A percentile compares a stretch with the other conserved stretches of the same genome.
Conservation (phyloP, 2,113 vertebrate species). For the Cygnus atratus region DNA sequence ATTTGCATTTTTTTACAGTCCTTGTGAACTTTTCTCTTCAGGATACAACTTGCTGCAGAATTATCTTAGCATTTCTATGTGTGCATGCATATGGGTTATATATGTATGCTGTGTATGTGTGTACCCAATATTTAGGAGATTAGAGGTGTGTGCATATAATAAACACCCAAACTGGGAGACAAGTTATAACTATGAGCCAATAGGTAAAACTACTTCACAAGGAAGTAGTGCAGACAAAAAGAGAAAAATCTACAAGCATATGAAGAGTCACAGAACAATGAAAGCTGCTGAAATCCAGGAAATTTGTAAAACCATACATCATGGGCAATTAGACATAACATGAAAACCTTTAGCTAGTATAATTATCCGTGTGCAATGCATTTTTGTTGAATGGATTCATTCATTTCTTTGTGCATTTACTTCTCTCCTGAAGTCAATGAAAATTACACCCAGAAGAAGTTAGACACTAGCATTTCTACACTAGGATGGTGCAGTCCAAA, state of each 20-base stretch:
- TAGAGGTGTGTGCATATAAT: background rate
- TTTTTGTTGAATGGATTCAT: background rate
- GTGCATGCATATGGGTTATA: background rate
- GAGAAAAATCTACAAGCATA: background rate
- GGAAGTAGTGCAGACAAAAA: background rate
- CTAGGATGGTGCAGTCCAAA: background rate
- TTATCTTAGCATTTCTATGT: background rate
- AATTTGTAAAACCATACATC: background rate
- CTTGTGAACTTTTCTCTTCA: background rate
- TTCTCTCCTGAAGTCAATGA: background rate
- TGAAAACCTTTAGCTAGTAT: background rate
- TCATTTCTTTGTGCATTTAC: background rate
- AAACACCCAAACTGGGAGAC: background rate
- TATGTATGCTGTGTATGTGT: background rate
- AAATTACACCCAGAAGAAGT: conserved; percentile 6
- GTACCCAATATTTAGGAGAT: background rate
- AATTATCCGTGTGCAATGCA: background rate
- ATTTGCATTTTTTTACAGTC: background rate
- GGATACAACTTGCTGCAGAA: background rate
- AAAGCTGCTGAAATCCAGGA: conserved; percentile 20
- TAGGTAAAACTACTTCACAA: background rate
- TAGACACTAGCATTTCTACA: background rate
- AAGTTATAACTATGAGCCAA: background rate
- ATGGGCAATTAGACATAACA: background rate
- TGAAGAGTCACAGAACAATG: background rate